Evolutionary conservation across 2,113 vertebrate species (phyloP).

Genomic region (Phodopus roborovskii): DNA sequence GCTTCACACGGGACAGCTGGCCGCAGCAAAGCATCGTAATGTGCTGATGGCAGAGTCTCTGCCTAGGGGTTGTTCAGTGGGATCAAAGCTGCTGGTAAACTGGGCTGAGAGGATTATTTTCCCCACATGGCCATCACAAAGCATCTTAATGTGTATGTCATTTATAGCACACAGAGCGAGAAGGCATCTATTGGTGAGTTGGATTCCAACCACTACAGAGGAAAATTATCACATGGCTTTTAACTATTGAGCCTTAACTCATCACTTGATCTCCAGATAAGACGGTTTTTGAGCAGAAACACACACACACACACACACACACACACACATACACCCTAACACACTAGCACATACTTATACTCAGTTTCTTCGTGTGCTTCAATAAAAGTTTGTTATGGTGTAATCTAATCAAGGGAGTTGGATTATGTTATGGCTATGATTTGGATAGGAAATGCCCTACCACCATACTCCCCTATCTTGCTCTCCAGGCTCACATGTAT

Average conservation of each 20-base stretch:
- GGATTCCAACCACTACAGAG: slow-evolving; percentile 2
- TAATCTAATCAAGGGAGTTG: background rate
- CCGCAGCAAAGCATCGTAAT: background rate
- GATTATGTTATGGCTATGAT: background rate
- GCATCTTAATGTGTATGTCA: background rate
- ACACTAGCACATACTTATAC: no score
- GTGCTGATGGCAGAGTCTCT: background rate
- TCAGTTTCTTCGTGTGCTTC: background rate
- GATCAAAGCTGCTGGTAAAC: background rate
- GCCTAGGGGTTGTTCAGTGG: slow-evolving; percentile 7
- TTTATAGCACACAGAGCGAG: background rate
- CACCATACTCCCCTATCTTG: no score
- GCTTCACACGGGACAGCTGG: background rate
- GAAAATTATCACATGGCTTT: background rate
- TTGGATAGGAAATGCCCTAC: background rate
- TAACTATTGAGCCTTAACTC: slow-evolving; percentile 2
- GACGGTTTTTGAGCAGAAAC: no score
- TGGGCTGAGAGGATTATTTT: background rate
- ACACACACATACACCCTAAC: no score
- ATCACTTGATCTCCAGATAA: background rate
- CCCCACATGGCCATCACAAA: background rate
- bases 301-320: background rate
- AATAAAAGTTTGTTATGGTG: background rate
- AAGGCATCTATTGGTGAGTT: background rate
- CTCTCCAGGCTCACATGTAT: background rate